Percentiles rank a stretch among this genome's conserved stretches.
Conservation (phyloP, 2,113 vertebrate genomes). For the Petaurus breviceps region DNA sequence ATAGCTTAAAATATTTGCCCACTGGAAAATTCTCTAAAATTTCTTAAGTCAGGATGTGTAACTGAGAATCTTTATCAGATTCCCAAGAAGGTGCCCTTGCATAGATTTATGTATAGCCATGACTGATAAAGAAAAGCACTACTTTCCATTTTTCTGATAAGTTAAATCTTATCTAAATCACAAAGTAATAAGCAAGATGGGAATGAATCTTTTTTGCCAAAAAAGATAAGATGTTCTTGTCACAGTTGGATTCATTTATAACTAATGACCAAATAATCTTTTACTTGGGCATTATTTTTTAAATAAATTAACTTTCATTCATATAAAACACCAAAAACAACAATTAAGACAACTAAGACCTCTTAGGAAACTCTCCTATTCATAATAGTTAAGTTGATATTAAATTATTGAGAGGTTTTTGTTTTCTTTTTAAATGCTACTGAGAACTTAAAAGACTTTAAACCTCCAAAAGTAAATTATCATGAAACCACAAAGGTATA, state of each 20-base stretch:
- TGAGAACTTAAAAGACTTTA: neutral
- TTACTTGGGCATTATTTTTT: neutral
- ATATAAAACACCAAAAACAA: neutral
- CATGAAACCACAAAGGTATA: neutral
- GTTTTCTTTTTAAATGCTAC: neutral
- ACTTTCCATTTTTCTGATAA: neutral
- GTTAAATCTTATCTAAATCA: neutral
- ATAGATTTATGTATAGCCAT: neutral
- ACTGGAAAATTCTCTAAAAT: neutral
- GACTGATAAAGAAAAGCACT: neutral
- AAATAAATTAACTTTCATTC: neutral
- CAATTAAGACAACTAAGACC: neutral
- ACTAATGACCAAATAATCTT: neutral
- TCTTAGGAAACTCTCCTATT: neutral
- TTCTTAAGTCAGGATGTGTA: neutral
- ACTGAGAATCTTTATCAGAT: neutral
- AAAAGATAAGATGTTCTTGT: neutral
- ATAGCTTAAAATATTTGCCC: neutral
- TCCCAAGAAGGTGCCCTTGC: neutral
- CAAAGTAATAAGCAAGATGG: neutral
- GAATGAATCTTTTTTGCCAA: neutral
- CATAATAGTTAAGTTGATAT: neutral
- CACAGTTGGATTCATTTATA: slow-evolving; percentile 1
- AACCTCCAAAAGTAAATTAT: neutral
- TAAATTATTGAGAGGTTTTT: neutral